Percentiles rank a stretch among this genome's conserved stretches.
Evolutionary conservation across 64 coral and sea anemone species (phyloP).

Genomic region (Actinia tenebrosa): DNA sequence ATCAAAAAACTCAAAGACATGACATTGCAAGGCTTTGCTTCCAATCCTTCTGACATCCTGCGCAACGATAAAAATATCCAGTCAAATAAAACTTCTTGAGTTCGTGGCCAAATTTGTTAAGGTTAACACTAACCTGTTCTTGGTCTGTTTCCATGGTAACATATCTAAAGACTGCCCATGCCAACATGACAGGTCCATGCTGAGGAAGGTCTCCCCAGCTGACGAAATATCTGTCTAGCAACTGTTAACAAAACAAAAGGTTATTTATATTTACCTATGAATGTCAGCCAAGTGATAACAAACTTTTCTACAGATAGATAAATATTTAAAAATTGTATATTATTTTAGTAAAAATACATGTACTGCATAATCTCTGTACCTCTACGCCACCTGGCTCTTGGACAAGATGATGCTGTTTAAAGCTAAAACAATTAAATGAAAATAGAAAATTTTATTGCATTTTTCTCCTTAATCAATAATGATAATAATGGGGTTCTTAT

Average conservation of each 20-base stretch:
- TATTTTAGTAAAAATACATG: too few relatives aligned
- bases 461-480: not conserved
- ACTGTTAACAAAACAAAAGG: slow-evolving; percentile 33
- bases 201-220: slow-evolving; percentile 78
- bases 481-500: too few relatives aligned
- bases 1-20: slow-evolving; percentile 84
- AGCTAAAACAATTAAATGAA: slow-evolving; percentile 1
- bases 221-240: slow-evolving; percentile 60
- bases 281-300: too few relatives aligned
- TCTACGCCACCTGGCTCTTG: slow-evolving; percentile 30
- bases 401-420: slow-evolving; percentile 31
- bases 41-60: slow-evolving; percentile 86
- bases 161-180: slow-evolving; percentile 94
- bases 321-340: too few relatives aligned
- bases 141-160: slow-evolving; percentile 57
- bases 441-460: not conserved
- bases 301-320: too few relatives aligned
- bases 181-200: slow-evolving; percentile 93
- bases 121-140: slow-evolving; percentile 55
- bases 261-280: not conserved
- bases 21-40: slow-evolving; percentile 79
- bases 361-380: not conserved
- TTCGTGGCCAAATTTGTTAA: not conserved
- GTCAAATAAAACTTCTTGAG: not conserved
- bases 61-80: not conserved